Conservation (phyloP, 2,888 invertebrate species). For the Cyclophora punctaria region DNA sequence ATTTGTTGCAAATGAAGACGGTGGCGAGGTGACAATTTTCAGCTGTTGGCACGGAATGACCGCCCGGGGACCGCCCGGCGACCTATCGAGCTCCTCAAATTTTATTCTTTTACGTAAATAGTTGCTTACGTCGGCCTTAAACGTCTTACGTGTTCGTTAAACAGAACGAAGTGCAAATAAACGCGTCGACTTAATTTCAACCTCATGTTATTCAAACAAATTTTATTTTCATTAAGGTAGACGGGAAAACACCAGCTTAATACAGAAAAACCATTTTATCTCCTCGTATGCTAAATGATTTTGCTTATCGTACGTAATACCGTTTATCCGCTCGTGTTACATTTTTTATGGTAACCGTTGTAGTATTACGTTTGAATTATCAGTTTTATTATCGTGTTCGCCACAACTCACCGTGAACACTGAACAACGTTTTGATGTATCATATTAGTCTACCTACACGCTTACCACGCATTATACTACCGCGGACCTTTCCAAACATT, state of each 20-base stretch:
- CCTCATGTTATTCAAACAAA: slow-evolving; percentile 19
- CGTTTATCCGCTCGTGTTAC: slow-evolving; percentile 17
- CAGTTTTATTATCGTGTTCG: slow-evolving; percentile 6
- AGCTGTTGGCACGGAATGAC: slow-evolving; percentile 55
- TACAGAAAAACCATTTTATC: slow-evolving; percentile 20
- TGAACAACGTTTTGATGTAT: too few relatives aligned
- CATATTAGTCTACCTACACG: too few relatives aligned
- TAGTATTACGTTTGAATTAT: slow-evolving; percentile 13
- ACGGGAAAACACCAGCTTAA: slow-evolving; percentile 17
- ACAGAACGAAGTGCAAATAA: slow-evolving; percentile 12
- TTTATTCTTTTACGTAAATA: slow-evolving; percentile 42
- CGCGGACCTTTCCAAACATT: too few relatives aligned
- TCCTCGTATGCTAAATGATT: slow-evolving; percentile 22
- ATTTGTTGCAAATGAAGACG: slow-evolving; percentile 73
- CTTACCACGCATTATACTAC: too few relatives aligned
- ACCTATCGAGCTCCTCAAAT: slow-evolving; percentile 36
- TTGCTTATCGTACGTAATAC: slow-evolving; percentile 17
- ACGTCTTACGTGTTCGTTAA: slow-evolving; percentile 9
- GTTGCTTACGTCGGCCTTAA: slow-evolving; percentile 17
- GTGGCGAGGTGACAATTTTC: slow-evolving; percentile 68
- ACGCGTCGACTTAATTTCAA: slow-evolving; percentile 1
- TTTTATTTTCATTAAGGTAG: slow-evolving; percentile 18
- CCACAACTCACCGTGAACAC: too few relatives aligned
- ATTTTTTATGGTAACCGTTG: slow-evolving; percentile 19
- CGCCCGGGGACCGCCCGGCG: slow-evolving; percentile 39